Conservation (phyloP, 2,113 vertebrate species). For the Mellivora capensis region DNA sequence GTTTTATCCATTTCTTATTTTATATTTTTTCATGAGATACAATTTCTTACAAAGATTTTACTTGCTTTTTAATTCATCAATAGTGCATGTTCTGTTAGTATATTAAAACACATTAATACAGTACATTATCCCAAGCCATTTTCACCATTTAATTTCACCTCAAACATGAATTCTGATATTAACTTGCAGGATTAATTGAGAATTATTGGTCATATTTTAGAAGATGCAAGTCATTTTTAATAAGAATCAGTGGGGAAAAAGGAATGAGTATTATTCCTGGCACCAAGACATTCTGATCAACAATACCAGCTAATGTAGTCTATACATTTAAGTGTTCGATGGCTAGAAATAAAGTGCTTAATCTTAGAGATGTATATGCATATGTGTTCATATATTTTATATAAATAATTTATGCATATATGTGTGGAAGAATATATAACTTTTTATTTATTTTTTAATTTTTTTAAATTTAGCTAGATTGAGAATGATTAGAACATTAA, state of each 20-base stretch:
- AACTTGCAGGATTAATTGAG: neutral
- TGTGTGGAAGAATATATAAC: neutral
- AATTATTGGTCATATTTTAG: neutral
- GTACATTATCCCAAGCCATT: neutral
- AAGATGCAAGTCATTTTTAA: neutral
- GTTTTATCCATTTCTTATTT: neutral
- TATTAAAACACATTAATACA: neutral
- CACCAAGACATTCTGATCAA: neutral
- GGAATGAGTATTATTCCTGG: neutral
- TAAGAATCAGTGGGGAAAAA: neutral
- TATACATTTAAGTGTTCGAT: neutral
- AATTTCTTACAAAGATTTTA: neutral
- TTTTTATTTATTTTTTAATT: neutral
- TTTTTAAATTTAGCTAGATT: neutral
- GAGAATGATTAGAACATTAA: neutral
- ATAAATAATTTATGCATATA: neutral
- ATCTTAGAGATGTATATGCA: neutral
- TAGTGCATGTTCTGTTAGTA: neutral
- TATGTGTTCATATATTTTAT: neutral
- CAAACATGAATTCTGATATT: neutral
- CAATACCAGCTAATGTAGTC: neutral
- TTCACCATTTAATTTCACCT: neutral
- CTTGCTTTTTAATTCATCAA: neutral
- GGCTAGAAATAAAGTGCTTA: neutral
- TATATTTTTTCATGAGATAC: conserved; percentile 35